Percentiles rank a stretch among this genome's conserved stretches.
Conservation (phyloP, 2,797 vertebrate genomes). For the Brotula barbata region DNA sequence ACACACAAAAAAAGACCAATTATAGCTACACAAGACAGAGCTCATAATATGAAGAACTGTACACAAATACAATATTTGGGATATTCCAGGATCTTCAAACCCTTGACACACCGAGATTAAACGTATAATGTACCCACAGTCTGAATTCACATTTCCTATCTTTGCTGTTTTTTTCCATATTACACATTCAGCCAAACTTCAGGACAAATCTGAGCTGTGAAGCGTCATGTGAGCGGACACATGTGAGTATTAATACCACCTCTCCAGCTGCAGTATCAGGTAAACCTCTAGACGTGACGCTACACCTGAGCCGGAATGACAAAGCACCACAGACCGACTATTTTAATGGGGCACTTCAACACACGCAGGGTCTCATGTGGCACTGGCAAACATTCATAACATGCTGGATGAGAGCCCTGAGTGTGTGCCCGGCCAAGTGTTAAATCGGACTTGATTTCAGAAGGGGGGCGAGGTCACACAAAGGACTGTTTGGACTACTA, state of each 20-base stretch:
- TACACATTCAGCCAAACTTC: too few relatives aligned
- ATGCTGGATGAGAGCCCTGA: constrained; percentile 59
- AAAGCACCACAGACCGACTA: constrained; percentile 52
- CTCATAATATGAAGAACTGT: too few relatives aligned
- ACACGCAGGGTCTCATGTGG: constrained; percentile 65
- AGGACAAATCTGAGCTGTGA: constrained; percentile 6
- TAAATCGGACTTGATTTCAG: constrained; percentile 76
- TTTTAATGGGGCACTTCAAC: constrained; percentile 62
- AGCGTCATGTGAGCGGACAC: constrained; percentile 8
- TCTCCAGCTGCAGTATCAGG: constrained; percentile 17
- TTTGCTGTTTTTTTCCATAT: constrained; percentile 1
- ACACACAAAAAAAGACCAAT: background rate
- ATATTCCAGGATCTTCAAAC: too few relatives aligned
- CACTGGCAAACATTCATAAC: constrained; percentile 68
- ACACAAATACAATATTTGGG: too few relatives aligned
- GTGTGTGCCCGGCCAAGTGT: constrained; percentile 68
- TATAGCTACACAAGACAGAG: too few relatives aligned
- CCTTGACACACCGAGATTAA: too few relatives aligned
- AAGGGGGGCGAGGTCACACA: constrained; percentile 63
- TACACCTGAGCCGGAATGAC: constrained; percentile 30
- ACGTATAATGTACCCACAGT: background rate
- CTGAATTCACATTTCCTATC: background rate
- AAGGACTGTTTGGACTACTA: constrained; percentile 60
- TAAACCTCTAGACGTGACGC: constrained; percentile 30
- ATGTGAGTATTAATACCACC: constrained; percentile 26